Evolutionary conservation across 2,113 vertebrate genomes (phyloP).

Genomic region (Clinocottus analis): DNA sequence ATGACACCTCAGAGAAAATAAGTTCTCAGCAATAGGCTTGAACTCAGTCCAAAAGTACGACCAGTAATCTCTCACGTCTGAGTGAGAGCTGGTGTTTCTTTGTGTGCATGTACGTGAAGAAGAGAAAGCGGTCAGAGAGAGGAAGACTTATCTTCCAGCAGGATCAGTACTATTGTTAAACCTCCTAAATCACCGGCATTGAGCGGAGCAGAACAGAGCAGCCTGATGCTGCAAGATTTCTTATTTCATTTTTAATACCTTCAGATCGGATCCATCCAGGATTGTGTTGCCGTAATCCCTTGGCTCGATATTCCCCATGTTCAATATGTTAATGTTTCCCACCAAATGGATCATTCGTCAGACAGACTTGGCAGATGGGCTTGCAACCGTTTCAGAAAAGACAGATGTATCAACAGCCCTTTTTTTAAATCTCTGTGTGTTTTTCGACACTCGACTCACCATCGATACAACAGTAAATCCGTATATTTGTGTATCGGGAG

Average conservation of each 20-base stretch:
- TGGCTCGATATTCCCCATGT: constrained; percentile 68
- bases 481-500: constrained; percentile 34
- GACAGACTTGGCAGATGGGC: constrained; percentile 64
- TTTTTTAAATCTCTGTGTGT: constrained; percentile 55
- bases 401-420: constrained; percentile 72
- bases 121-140: constrained; percentile 11
- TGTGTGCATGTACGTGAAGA: constrained; percentile 20
- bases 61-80: constrained; percentile 39
- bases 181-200: constrained; percentile 68
- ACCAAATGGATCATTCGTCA: constrained; percentile 70
- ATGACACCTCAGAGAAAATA: constrained; percentile 44
- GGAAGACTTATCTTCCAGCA: constrained; percentile 54
- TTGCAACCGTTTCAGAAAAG: constrained; percentile 64
- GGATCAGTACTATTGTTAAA: constrained; percentile 72
- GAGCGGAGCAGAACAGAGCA: constrained; percentile 54
- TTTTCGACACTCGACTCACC: constrained; percentile 56
- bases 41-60: constrained; percentile 48
- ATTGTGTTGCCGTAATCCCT: constrained; percentile 74
- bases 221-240: constrained; percentile 62
- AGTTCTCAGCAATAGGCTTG: constrained; percentile 43
- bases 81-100: constrained; percentile 20
- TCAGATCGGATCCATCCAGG: constrained; percentile 66
- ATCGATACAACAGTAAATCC: constrained; percentile 43
- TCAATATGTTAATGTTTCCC: constrained; percentile 79
- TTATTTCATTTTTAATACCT: constrained; percentile 76